Conservation (phyloP, 92 coral and sea anemone genomes). For the Bergia sp. region DNA sequence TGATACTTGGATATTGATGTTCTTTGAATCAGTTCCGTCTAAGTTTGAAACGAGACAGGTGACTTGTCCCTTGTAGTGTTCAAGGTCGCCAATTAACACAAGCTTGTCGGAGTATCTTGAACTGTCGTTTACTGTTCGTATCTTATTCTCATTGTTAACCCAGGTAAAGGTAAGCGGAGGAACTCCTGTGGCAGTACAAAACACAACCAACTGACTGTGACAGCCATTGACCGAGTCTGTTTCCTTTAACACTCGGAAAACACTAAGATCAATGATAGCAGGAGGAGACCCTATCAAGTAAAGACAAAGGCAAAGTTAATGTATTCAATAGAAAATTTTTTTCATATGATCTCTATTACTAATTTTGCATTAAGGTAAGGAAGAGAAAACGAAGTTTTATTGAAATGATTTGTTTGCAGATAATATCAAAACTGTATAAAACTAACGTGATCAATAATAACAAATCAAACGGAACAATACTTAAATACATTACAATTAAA, state of each 20-base stretch:
- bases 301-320: background rate
- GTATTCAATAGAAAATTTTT: too few species aligned
- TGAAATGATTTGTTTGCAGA: too few species aligned
- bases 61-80: background rate
- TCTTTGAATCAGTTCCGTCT: background rate
- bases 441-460: too few species aligned
- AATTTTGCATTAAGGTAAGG: too few species aligned
- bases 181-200: slow-evolving; percentile 18
- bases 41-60: slow-evolving; percentile 20
- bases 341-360: too few species aligned
- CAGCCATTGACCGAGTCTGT: background rate
- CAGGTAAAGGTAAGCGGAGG: slow-evolving; percentile 18
- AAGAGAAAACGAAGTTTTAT: too few species aligned
- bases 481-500: too few species aligned
- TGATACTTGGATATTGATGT: background rate
- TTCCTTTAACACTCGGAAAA: slow-evolving; percentile 6
- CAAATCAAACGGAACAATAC: too few species aligned
- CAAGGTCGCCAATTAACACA: background rate
- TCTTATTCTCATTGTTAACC: background rate
- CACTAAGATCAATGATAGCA: background rate
- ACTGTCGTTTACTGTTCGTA: background rate
- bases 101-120: background rate
- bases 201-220: background rate
- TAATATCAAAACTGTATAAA: too few species aligned
- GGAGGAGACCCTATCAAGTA: slow-evolving; percentile 14